Conservation (phyloP, 2,113 vertebrate species). For the Sturnira hondurensis region DNA sequence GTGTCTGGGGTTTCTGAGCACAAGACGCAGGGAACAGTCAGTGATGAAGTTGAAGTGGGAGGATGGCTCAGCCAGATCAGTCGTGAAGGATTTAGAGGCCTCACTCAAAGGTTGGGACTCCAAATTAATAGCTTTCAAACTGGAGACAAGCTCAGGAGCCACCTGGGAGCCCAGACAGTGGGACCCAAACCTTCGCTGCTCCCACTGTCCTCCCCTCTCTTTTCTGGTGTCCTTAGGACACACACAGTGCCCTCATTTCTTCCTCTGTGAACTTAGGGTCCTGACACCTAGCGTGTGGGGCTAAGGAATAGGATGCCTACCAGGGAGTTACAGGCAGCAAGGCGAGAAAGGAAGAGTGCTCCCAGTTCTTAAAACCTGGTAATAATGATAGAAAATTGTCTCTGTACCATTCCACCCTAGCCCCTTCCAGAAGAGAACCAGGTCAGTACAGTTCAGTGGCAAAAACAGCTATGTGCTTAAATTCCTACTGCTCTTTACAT, state of each 20-base stretch:
- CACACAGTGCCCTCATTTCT: neutral
- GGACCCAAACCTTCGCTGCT: neutral
- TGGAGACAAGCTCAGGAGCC: neutral
- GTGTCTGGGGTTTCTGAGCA: neutral
- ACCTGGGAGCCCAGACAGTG: neutral
- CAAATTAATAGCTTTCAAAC: neutral
- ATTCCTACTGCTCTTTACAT: neutral
- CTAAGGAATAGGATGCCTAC: accelerated
- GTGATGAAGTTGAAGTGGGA: neutral
- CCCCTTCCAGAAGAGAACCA: neutral
- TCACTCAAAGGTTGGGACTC: neutral
- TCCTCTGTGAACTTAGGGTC: neutral
- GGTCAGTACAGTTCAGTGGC: too few relatives aligned
- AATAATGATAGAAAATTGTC: neutral
- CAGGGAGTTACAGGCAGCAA: neutral
- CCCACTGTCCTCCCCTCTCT: neutral
- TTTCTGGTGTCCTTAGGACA: neutral
- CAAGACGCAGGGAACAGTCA: neutral
- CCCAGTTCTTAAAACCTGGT: neutral
- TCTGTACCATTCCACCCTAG: neutral
- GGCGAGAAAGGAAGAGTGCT: neutral
- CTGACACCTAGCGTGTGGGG: neutral
- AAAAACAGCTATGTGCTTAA: neutral
- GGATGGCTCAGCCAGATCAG: neutral
- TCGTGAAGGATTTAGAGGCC: neutral